Conservation (phyloP, 2,888 invertebrate genomes). For the Helleia helle region DNA sequence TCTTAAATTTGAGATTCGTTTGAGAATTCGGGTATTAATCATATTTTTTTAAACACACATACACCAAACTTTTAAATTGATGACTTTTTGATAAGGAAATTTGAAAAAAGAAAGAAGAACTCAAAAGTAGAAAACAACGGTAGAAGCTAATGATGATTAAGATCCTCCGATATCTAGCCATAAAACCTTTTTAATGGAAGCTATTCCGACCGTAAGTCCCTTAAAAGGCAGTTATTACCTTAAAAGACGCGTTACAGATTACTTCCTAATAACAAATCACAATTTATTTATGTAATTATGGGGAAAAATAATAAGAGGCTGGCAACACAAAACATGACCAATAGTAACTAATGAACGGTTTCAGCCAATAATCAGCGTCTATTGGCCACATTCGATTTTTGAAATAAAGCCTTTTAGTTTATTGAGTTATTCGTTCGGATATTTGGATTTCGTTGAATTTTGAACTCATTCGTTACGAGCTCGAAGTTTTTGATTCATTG, state of each 20-base stretch:
- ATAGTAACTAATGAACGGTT: constrained; percentile 36
- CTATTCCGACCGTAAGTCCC: too few relatives aligned
- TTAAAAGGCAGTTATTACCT: too few relatives aligned
- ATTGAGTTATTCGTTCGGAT: neutral
- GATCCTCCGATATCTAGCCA: neutral
- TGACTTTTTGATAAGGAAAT: too few relatives aligned
- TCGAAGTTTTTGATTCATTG: neutral
- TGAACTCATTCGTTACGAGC: neutral
- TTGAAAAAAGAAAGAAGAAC: neutral
- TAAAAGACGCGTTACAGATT: neutral
- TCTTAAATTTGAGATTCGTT: too few relatives aligned
- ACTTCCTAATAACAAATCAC: neutral
- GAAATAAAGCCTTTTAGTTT: neutral
- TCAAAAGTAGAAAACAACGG: neutral
- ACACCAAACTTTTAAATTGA: too few relatives aligned
- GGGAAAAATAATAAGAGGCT: constrained; percentile 7
- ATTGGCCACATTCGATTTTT: constrained; percentile 10
- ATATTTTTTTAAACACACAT: too few relatives aligned
- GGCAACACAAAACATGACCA: constrained; percentile 25
- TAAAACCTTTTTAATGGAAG: neutral
- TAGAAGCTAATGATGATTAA: too few relatives aligned
- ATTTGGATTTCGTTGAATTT: neutral
- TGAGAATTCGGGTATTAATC: too few relatives aligned
- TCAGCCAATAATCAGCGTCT: constrained; percentile 10
- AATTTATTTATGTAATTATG: neutral